phyloP scores from a whole-genome alignment of 2,113 vertebrate genomes.

The Notechis scutatus region DNA sequence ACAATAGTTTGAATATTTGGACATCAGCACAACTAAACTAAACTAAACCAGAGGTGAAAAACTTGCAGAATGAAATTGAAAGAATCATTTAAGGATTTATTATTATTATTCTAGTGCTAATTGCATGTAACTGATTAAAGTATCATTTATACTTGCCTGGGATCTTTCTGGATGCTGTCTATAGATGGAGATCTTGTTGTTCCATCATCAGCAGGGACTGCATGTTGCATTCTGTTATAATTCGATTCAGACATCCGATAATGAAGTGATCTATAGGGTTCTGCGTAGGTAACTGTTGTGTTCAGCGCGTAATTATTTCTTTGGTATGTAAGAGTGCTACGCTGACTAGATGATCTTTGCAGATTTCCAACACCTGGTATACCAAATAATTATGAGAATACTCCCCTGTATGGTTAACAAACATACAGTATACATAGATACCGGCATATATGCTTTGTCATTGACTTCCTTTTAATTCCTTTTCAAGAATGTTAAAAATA shows the following conservation, averaged over 20 bases:
- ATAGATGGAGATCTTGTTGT: constrained; percentile 90
- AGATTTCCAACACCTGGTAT: constrained; percentile 86
- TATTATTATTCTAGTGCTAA: not conserved
- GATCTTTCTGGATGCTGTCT: constrained; percentile 98
- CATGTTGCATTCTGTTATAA: constrained; percentile 74
- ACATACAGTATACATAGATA: not conserved
- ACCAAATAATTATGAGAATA: constrained; percentile 52
- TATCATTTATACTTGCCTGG: constrained; percentile 75
- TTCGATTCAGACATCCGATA: constrained; percentile 80
- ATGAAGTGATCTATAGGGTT: constrained; percentile 81
- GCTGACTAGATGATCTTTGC: constrained; percentile 90
- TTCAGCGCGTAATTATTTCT: constrained; percentile 87
- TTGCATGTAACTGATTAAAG: accelerated
- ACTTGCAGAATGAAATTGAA: not conserved
- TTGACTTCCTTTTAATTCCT: not conserved
- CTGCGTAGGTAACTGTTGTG: constrained; percentile 80
- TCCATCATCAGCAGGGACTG: constrained; percentile 74
- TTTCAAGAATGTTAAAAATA: not conserved
- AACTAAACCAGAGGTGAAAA: not conserved
- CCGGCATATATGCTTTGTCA: not conserved
- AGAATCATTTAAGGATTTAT: not conserved
- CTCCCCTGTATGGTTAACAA: not conserved
- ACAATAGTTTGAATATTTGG: not conserved
- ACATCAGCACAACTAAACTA: not conserved
- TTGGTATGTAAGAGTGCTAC: constrained; percentile 92